A percentile compares a stretch with the other conserved stretches of the same genome.
Conservation (phyloP, 2,888 invertebrate genomes). For the Meteorus colon region DNA sequence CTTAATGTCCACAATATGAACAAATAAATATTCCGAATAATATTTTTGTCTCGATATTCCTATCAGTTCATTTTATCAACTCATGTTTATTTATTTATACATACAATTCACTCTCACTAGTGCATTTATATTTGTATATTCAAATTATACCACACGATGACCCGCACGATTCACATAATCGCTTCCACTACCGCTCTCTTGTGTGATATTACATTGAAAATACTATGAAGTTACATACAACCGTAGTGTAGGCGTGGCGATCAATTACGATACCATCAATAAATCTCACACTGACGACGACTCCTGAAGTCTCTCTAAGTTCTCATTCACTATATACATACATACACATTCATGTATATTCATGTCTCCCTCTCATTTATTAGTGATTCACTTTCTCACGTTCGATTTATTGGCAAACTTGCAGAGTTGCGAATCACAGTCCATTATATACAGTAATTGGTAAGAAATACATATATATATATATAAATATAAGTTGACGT, state of each 20-base stretch:
- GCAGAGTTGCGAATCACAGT: not conserved
- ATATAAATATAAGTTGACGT: not conserved
- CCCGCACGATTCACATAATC: conserved; percentile 21
- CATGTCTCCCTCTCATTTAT: conserved; percentile 2
- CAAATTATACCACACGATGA: conserved; percentile 3
- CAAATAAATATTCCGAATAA: not conserved
- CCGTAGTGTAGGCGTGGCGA: conserved; percentile 36
- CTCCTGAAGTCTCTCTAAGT: conserved; percentile 7
- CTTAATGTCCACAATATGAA: not conserved
- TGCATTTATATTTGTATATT: not conserved
- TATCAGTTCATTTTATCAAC: not conserved
- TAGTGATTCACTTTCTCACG: conserved; percentile 36
- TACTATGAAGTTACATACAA: conserved; percentile 2
- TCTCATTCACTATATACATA: not conserved
- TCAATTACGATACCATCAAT: conserved; percentile 43
- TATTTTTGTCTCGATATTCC: not conserved
- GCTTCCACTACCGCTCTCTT: not conserved
- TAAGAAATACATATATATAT: not conserved
- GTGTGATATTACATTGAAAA: conserved; percentile 8
- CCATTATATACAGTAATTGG: conserved; percentile 2
- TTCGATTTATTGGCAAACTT: conserved; percentile 23
- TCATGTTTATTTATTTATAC: not conserved
- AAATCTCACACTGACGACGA: conserved; percentile 23
- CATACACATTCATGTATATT: not conserved
- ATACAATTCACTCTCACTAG: not conserved